A percentile compares a stretch with the other conserved stretches of the same genome.
These are phyloP conservation scores for Oscheius sp. DNA, from an alignment of 2,888 invertebrate genomes.

Conservation along the genomic window DNA sequence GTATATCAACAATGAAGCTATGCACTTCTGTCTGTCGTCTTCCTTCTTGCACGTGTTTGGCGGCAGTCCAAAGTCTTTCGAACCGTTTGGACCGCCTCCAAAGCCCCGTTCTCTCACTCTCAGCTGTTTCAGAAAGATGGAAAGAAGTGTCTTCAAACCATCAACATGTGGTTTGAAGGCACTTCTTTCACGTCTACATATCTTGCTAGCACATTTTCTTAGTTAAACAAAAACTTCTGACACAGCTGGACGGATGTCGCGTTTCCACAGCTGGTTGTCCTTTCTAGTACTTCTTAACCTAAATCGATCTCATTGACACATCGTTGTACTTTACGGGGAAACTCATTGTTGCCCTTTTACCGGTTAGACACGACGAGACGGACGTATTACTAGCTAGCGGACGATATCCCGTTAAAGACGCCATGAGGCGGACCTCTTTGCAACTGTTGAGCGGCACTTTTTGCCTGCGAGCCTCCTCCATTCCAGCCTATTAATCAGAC, in stretches of 20 bases:
- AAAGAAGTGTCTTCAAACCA: no score
- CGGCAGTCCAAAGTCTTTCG: conserved; percentile 17
- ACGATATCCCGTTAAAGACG: background rate
- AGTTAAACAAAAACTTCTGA: background rate
- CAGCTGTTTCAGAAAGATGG: conserved; percentile 22
- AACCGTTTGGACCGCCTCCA: conserved; percentile 20
- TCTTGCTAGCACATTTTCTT: background rate
- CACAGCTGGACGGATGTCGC: no score
- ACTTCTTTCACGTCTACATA: background rate
- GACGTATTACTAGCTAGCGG: background rate
- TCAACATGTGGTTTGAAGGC: conserved; percentile 17
- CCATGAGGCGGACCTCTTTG: conserved; percentile 27
- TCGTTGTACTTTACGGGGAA: background rate
- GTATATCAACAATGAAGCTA: no score
- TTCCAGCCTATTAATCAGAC: conserved; percentile 32
- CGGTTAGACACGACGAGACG: background rate
- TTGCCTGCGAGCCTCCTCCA: conserved; percentile 32
- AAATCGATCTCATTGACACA: no score
- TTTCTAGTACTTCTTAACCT: no score
- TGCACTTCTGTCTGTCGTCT: background rate
- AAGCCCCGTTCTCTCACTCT: conserved; percentile 4
- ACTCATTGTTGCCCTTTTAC: background rate
- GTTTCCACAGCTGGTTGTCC: no score
- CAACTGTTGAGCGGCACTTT: conserved; percentile 32
- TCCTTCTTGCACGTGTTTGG: conserved; percentile 3